These are phyloP conservation scores for Drosophila austrosaltans DNA, from an alignment of 2,888 invertebrate genomes.

Conservation along the genomic window DNA sequence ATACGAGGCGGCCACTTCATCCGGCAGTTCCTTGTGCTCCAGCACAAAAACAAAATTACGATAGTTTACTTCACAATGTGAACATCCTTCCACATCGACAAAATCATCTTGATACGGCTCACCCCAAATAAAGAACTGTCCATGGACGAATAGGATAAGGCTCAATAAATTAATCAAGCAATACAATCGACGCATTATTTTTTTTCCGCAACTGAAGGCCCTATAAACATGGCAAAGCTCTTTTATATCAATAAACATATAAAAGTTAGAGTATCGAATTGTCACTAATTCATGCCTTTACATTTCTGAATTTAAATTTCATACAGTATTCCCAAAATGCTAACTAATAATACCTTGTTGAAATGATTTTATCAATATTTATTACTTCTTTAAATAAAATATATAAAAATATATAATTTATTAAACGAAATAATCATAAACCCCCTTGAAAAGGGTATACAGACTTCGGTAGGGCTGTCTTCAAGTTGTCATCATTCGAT, in stretches of 20 bases:
- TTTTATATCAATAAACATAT: neutral
- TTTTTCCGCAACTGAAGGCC: neutral
- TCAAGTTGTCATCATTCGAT: too few relatives aligned
- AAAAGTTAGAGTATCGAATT: neutral
- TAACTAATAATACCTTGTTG: too few relatives aligned
- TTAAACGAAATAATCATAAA: too few relatives aligned
- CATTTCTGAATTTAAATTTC: too few relatives aligned
- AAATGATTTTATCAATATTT: too few relatives aligned
- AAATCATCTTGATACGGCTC: conserved; percentile 49
- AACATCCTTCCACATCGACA: conserved; percentile 48
- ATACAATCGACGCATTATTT: neutral
- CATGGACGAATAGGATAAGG: conserved; percentile 22
- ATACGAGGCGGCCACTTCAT: conserved; percentile 18
- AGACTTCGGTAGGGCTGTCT: too few relatives aligned
- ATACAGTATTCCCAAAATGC: too few relatives aligned
- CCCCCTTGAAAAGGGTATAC: too few relatives aligned
- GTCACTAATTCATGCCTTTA: too few relatives aligned
- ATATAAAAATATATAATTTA: too few relatives aligned
- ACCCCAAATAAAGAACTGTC: conserved; percentile 24
- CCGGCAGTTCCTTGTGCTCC: neutral
- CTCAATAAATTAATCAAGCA: conserved; percentile 35
- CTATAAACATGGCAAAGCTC: neutral
- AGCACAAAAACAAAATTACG: conserved; percentile 57
- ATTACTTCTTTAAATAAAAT: too few relatives aligned
- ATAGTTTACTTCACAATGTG: conserved; percentile 49